Evolutionary conservation across 2,113 vertebrate species (phyloP).

Genomic region (Penelope pileata): DNA sequence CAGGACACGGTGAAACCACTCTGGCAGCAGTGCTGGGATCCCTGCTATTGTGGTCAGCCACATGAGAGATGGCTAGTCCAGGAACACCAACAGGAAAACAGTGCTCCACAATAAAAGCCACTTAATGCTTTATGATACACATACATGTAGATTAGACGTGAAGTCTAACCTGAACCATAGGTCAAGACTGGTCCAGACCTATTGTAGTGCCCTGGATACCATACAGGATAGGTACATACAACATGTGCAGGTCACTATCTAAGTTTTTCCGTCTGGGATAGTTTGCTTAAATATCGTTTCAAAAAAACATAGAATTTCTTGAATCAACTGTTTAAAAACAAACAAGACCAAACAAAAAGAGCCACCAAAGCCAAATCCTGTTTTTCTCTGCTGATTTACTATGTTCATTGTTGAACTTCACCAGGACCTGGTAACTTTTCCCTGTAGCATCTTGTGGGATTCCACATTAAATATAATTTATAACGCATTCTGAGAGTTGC

Average conservation of each 20-base stretch:
- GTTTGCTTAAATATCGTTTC: neutral
- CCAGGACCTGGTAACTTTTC: neutral
- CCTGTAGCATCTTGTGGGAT: rapidly evolving
- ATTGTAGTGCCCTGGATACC: neutral
- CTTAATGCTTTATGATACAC: neutral
- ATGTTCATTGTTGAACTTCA: neutral
- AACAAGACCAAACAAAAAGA: neutral
- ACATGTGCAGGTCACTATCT: neutral
- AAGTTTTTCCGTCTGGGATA: neutral
- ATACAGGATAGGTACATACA: neutral
- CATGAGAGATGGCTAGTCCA: neutral
- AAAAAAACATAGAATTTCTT: neutral
- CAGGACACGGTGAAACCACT: neutral
- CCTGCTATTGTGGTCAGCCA: neutral
- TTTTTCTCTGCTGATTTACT: neutral
- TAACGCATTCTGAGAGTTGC: neutral
- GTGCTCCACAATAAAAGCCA: neutral
- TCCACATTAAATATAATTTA: neutral
- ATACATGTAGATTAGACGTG: neutral
- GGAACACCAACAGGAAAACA: neutral
- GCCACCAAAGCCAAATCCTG: neutral
- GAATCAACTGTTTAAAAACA: neutral
- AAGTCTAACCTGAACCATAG: neutral
- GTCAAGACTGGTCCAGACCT: neutral
- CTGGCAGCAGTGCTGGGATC: neutral